A percentile compares a stretch with the other conserved stretches of the same genome.
phyloP scores from a whole-genome alignment of 2,113 vertebrate genomes.

The Chlorocebus sabaeus region DNA sequence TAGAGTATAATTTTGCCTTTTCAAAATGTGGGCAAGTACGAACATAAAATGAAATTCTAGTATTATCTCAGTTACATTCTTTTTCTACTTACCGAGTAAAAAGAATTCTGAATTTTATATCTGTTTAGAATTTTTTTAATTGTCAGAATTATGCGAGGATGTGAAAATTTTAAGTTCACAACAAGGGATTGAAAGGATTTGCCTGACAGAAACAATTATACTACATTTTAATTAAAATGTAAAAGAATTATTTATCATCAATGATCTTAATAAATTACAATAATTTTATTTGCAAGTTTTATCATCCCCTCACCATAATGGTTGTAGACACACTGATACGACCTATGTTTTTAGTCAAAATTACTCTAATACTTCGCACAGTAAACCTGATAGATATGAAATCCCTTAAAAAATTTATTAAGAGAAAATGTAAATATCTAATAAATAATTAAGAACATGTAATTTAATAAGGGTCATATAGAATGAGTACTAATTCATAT shows the following conservation, averaged over 20 bases:
- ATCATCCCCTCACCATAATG: neutral
- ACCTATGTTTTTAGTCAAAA: neutral
- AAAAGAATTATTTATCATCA: neutral
- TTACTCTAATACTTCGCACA: neutral
- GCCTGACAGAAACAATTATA: neutral
- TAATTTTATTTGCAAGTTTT: neutral
- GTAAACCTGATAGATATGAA: neutral
- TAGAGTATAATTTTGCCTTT: neutral
- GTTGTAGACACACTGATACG: neutral
- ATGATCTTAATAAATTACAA: neutral
- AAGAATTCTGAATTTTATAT: neutral
- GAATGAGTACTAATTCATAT: neutral
- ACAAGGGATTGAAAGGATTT: neutral
- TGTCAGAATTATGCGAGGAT: neutral
- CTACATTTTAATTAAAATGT: neutral
- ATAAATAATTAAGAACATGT: neutral
- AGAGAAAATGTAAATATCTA: neutral
- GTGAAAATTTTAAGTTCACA: neutral
- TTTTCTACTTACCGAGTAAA: neutral
- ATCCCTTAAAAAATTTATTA: neutral
- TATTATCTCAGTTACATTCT: neutral
- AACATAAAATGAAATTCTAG: neutral
- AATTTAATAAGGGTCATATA: neutral
- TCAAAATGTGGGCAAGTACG: neutral
- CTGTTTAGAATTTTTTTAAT: neutral